phyloP scores from a whole-genome alignment of 30 jellyfish, hydroid and myxozoan genomes.

The Clytia hemisphaerica region DNA sequence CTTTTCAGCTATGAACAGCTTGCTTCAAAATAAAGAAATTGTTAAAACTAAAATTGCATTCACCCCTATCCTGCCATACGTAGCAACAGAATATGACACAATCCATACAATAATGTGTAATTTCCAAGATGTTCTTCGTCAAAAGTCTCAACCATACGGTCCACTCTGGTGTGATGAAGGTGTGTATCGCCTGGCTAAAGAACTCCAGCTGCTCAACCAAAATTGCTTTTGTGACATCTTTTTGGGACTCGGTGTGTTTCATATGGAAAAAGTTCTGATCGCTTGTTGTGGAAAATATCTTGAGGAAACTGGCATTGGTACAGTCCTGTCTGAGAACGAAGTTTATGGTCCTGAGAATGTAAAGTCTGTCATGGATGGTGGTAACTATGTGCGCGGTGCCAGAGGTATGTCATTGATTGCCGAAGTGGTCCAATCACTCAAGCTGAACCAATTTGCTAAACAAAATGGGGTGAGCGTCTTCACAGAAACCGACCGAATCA shows the following conservation, averaged over 20 bases:
- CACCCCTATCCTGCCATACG: too few species aligned
- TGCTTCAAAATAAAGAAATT: too few species aligned
- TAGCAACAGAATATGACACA: too few species aligned
- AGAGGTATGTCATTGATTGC: slow-evolving; percentile 27
- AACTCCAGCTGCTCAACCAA: slow-evolving; percentile 21
- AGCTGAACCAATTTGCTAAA: too few species aligned
- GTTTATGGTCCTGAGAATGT: slow-evolving; percentile 14
- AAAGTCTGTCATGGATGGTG: slow-evolving; percentile 30
- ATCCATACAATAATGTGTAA: too few species aligned
- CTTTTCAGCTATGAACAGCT: too few species aligned
- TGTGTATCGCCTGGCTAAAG: slow-evolving; percentile 18
- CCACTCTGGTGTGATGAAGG: slow-evolving; percentile 18
- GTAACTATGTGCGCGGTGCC: slow-evolving; percentile 25
- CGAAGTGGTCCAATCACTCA: too few species aligned
- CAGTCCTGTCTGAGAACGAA: slow-evolving; percentile 9
- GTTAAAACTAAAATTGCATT: too few species aligned
- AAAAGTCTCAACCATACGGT: slow-evolving; percentile 7
- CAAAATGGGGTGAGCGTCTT: too few species aligned
- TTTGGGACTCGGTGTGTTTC: slow-evolving; percentile 18
- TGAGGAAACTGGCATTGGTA: slow-evolving; percentile 21
- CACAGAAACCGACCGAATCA: too few species aligned
- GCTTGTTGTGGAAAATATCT: slow-evolving; percentile 19
- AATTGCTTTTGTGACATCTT: slow-evolving; percentile 11
- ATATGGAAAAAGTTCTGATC: slow-evolving; percentile 19
- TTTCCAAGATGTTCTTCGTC: slow-evolving; percentile 15